Evolutionary conservation across 2,888 invertebrate species (phyloP).

Genomic region (Machimus atricapillus): DNA sequence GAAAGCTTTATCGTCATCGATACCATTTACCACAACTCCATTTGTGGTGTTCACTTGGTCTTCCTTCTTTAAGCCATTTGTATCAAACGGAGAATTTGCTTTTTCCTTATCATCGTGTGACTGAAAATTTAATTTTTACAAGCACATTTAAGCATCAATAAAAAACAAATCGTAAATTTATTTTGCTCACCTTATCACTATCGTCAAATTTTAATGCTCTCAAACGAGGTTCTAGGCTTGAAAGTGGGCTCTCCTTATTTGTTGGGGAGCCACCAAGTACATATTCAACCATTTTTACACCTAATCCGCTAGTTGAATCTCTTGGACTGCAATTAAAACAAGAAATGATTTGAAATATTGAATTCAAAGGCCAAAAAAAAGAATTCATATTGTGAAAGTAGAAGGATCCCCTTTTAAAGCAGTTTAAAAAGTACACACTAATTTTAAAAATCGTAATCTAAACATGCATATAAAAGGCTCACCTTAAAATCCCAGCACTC

Average conservation of each 20-base stretch:
- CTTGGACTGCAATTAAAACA: constrained; percentile 72
- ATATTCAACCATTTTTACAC: constrained; percentile 98
- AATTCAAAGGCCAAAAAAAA: too few relatives aligned
- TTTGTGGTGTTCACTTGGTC: constrained; percentile 67
- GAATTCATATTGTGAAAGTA: too few relatives aligned
- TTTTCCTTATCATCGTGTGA: constrained; percentile 66
- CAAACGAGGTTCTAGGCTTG: constrained; percentile 70
- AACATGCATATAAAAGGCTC: constrained; percentile 35
- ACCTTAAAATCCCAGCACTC: constrained; percentile 64
- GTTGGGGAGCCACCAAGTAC: constrained; percentile 93
- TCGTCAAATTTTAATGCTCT: constrained; percentile 70
- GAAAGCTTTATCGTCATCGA: constrained; percentile 89
- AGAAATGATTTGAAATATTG: not conserved
- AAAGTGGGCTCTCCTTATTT: constrained; percentile 69
- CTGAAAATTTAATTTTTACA: constrained; percentile 51
- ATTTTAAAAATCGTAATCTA: not conserved
- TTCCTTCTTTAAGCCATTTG: constrained; percentile 64
- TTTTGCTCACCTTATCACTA: constrained; percentile 60
- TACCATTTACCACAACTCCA: constrained; percentile 69
- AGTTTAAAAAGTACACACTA: not conserved
- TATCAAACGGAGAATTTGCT: constrained; percentile 65
- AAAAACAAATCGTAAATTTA: constrained; percentile 45
- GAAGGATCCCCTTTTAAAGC: not conserved
- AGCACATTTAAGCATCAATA: not conserved
- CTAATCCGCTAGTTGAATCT: constrained; percentile 88